Evolutionary conservation across 2,888 invertebrate genomes (phyloP).

Genomic region (Anthrax anthrax): DNA sequence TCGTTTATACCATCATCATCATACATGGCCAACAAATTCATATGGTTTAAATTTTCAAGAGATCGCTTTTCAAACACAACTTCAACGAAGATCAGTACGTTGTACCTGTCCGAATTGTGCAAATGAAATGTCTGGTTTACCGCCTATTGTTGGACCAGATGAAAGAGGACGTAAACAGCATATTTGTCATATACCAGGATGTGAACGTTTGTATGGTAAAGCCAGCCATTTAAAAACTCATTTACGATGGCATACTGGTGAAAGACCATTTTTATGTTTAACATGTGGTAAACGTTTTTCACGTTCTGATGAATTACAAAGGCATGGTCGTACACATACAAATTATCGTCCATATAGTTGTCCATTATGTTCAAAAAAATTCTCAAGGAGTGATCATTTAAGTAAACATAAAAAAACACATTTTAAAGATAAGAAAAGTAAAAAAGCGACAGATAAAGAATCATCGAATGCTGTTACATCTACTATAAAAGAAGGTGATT

Average conservation of each 20-base stretch:
- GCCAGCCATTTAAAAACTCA: constrained; percentile 90
- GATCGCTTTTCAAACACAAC: constrained; percentile 36
- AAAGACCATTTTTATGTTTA: constrained; percentile 76
- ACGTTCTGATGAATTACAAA: constrained; percentile 78
- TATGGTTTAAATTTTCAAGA: constrained; percentile 26
- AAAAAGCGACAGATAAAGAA: constrained; percentile 17
- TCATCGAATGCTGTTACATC: constrained; percentile 5
- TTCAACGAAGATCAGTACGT: constrained; percentile 57
- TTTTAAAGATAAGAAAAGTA: constrained; percentile 32
- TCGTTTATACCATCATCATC: constrained; percentile 25
- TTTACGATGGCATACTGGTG: constrained; percentile 85
- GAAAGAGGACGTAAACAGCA: constrained; percentile 66
- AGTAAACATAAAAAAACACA: constrained; percentile 87
- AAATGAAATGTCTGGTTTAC: constrained; percentile 62
- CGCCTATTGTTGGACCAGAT: constrained; percentile 56
- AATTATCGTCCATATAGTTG: constrained; percentile 82
- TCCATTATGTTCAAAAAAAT: constrained; percentile 72
- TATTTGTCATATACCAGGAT: constrained; percentile 75
- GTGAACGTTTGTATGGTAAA: constrained; percentile 80
- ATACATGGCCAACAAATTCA: constrained; percentile 23
- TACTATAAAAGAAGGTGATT: constrained; percentile 12
- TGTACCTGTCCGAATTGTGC: constrained; percentile 72
- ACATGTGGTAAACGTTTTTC: constrained; percentile 86
- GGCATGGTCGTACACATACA: constrained; percentile 78
- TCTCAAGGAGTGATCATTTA: constrained; percentile 89